Evolutionary conservation across 37 sponge, comb jelly and placozoan species (phyloP).

Genomic region (Spongilla lacustris): DNA sequence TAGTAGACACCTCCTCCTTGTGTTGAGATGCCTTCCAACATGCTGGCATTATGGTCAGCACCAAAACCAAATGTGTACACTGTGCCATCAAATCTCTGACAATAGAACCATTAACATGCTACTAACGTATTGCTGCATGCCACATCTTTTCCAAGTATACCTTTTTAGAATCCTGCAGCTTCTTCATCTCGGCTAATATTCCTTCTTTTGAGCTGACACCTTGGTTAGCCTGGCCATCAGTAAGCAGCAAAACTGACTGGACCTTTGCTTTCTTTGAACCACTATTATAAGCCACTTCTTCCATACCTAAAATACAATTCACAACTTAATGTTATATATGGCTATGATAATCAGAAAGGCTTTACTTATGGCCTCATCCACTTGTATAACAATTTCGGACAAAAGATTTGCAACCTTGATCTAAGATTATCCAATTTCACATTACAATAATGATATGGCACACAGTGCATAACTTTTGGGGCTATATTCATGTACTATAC

Average conservation of each 20-base stretch:
- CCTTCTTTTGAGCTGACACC: constrained; percentile 57
- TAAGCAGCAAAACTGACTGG: constrained; percentile 87
- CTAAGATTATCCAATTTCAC: no score
- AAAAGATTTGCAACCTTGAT: no score
- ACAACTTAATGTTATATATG: no score
- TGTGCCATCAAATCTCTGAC: constrained; percentile 73
- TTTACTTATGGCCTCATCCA: no score
- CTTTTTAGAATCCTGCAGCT: neutral
- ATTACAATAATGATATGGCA: no score
- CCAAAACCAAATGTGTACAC: constrained; percentile 96
- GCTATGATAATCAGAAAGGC: no score
- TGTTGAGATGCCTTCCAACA: constrained; percentile 83
- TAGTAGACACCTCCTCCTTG: constrained; percentile 89
- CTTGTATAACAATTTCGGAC: no score
- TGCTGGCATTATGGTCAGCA: constrained; percentile 76
- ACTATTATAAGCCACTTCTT: constrained; percentile 45
- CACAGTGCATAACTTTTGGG: no score
- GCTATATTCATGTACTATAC: no score
- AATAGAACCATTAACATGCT: neutral
- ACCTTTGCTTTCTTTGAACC: constrained; percentile 68
- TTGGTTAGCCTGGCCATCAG: constrained; percentile 88
- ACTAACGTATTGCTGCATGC: no score
- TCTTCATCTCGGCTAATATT: constrained; percentile 76
- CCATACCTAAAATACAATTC: constrained; percentile 63
- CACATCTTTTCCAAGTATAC: no score